Evolutionary conservation across 2,888 invertebrate species (phyloP), one percentile per base, ranked within the genome.

Genomic region (Ormyrus rosae): DNA sequence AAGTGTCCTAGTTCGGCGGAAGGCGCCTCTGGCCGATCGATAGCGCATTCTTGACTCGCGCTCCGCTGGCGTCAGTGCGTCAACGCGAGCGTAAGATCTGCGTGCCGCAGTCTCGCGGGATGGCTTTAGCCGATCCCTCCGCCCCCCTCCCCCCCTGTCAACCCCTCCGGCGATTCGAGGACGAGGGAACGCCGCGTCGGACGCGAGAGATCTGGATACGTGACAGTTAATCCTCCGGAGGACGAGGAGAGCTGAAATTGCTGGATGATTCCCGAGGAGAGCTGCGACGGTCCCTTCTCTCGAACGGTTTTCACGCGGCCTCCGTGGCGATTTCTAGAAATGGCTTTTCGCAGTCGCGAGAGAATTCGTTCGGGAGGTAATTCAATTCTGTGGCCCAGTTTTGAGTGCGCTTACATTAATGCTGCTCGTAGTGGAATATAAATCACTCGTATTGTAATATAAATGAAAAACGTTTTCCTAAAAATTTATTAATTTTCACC

Each of bases 21-120:
- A 83, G 81, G 83, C 81, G 11, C 61, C 45, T 34, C 56, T 5
- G 6, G 79, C 81, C 84, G 85, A 85, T 85, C 85, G 85, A 85
- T 85, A 85, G 83, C 83, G 82, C 84, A 85, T 85, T 85, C 84
- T 84, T 85, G 84, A 85, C 84, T 83, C 79, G 46, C 53, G 19
- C 9, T 48, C 34, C 34, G 56, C 51, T 53, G 58, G 58, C 19
- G 11, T 34, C 50, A 46, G 65, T 78, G 70, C 78, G 78, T 78
- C 70, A 77, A 77, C 63, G 72, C 67, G 55, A 6, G 45, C 51
- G 50, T 3, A 13, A 4, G 46, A 10, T 63, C 46, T n/a, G 63
- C 63, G 63, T 11, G 9, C 45, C 61, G 51, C 63, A 51, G 53
- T 72, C 72, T 72, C 63, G 13, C 45, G 53, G 71, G 55, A 72